A percentile compares a stretch with the other conserved stretches of the same genome.
Evolutionary conservation across 2,888 invertebrate genomes (phyloP).

Genomic region (Habroteleia sp.): DNA sequence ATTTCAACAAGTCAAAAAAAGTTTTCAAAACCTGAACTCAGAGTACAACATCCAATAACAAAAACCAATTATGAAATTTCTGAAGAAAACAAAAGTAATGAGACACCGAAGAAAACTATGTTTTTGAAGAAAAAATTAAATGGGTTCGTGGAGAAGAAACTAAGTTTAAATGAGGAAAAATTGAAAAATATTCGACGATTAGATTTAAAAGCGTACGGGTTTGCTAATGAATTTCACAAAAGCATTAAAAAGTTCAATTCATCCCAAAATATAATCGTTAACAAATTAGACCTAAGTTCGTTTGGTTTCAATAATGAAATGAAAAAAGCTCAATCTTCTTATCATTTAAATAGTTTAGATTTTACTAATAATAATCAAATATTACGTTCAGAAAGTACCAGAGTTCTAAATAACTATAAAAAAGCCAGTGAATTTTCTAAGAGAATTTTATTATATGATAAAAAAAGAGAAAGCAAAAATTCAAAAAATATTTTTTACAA

Average conservation of each 20-base stretch:
- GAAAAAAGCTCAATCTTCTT: slow-evolving; percentile 73
- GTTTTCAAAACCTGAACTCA: too few relatives aligned
- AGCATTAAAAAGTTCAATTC: slow-evolving; percentile 33
- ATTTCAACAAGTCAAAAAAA: too few relatives aligned
- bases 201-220: slow-evolving; percentile 75
- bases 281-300: slow-evolving; percentile 73
- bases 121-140: slow-evolving; percentile 74
- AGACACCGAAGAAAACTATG: slow-evolving; percentile 68
- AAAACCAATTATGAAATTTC: too few relatives aligned
- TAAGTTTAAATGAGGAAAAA: slow-evolving; percentile 61
- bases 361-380: slow-evolving; percentile 60
- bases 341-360: slow-evolving; percentile 68
- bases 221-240: slow-evolving; percentile 70
- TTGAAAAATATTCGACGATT: slow-evolving; percentile 70
- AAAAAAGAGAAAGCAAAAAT: slow-evolving; percentile 43
- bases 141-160: slow-evolving; percentile 50
- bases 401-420: slow-evolving; percentile 69
- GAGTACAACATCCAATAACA: too few relatives aligned
- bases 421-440: slow-evolving; percentile 45
- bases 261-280: slow-evolving; percentile 69
- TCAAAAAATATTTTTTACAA: slow-evolving; percentile 1
- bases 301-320: slow-evolving; percentile 75
- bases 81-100: slow-evolving; percentile 64
- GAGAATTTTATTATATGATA: slow-evolving; percentile 62
- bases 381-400: slow-evolving; percentile 63